A percentile compares a stretch with the other conserved stretches of the same genome.
phyloP scores from a whole-genome alignment of 2,888 invertebrate genomes.

The Cryptocephalus primarius region DNA sequence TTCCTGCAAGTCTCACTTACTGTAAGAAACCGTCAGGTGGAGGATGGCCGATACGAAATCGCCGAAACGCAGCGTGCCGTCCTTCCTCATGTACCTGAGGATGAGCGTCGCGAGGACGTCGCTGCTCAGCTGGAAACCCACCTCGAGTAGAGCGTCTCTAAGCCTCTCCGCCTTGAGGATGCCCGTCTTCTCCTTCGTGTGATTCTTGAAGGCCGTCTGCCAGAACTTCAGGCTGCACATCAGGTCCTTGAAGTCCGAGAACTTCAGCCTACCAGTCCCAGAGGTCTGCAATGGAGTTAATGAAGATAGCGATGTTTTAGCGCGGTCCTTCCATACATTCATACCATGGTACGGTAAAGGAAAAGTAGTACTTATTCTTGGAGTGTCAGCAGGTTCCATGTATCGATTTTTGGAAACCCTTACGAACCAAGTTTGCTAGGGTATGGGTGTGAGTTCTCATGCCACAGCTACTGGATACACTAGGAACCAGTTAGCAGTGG shows the following conservation, averaged over 20 bases:
- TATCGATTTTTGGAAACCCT: no score
- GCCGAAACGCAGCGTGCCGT: slow-evolving; percentile 82
- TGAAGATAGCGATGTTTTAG: no score
- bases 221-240: slow-evolving; percentile 86
- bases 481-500: no score
- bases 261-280: slow-evolving; percentile 69
- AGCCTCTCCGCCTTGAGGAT: slow-evolving; percentile 78
- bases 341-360: no score
- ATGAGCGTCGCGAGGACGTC: slow-evolving; percentile 74
- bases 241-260: slow-evolving; percentile 79
- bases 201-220: slow-evolving; percentile 83
- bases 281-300: slow-evolving; percentile 44
- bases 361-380: not conserved
- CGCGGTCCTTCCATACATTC: no score
- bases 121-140: slow-evolving; percentile 79
- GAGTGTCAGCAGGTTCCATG: not conserved
- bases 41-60: slow-evolving; percentile 86
- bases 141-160: slow-evolving; percentile 72
- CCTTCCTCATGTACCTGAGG: slow-evolving; percentile 82
- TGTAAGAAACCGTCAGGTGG: slow-evolving; percentile 79
- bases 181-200: slow-evolving; percentile 83
- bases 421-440: no score
- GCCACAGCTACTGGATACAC: no score
- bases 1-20: slow-evolving; percentile 49
- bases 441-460: no score